Percentiles rank a stretch among this genome's conserved stretches.
Evolutionary conservation across 2,113 vertebrate genomes (phyloP).

Genomic region (Naja naja): DNA sequence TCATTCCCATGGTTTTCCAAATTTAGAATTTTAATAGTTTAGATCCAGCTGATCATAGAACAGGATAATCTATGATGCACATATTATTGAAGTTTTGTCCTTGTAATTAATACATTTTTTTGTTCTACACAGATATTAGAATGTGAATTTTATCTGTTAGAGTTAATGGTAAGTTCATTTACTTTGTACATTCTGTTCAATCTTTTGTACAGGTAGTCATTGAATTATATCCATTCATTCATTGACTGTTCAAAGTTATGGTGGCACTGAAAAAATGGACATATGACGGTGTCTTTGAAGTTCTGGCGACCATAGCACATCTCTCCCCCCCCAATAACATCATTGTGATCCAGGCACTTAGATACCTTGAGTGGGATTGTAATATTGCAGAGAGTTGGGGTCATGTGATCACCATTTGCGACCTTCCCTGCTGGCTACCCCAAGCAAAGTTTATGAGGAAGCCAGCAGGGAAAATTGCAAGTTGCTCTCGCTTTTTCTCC

Average conservation of each 20-base stretch:
- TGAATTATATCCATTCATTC: neutral
- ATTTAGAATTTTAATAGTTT: neutral
- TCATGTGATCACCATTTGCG: neutral
- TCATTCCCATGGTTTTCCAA: neutral
- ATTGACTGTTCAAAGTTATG: neutral
- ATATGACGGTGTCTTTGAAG: neutral
- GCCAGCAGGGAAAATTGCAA: neutral
- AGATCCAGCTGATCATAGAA: neutral
- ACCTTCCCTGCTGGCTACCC: neutral
- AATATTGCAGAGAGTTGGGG: neutral
- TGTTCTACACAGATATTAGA: constrained; percentile 87
- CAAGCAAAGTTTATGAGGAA: neutral
- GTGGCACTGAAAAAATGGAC: neutral
- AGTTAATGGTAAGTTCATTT: constrained; percentile 90
- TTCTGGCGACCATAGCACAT: neutral
- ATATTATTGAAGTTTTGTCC: neutral
- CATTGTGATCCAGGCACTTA: neutral
- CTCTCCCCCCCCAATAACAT: neutral
- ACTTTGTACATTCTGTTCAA: neutral
- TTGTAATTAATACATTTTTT: constrained; percentile 8
- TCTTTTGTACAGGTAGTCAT: neutral
- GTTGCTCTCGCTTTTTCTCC: neutral
- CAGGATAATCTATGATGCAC: neutral
- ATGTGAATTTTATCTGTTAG: constrained; percentile 99
- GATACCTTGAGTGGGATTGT: neutral